Base-by-base conservation (phyloP, 2,113 vertebrate genomes). In the Pterocles burchelli region DNA sequence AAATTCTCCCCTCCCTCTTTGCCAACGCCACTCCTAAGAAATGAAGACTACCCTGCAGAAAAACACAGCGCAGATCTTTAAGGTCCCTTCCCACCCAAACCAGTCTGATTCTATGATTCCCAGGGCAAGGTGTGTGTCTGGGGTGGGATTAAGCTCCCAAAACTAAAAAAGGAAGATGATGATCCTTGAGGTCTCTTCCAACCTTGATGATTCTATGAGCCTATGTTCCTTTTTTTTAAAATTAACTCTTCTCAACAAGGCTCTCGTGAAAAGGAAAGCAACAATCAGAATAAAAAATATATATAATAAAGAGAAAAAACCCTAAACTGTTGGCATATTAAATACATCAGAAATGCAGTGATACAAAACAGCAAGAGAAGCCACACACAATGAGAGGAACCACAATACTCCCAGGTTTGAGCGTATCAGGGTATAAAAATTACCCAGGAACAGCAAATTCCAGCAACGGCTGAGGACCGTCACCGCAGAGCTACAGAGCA, bases 401-500 rank as follows among this genome's bases (percentile, higher is more conserved):
- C 68, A 18, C 45, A 29, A 21, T 2, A 21, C 45, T 36, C 61
- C 15, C 14, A 41, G n/a, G n/a, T 58, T 58, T 29, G 61, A 52
- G 54, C 1, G 1, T 6, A 29, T 5, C 24, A 11, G 29, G 41
- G 33, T 41, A 21, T 29, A 61, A 38, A 38, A 45, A 46, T 29
- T 2, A 55, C 48, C n/a, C 8, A 43, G 20, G 51, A 80, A 14
- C 41, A 61, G 52, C 52, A 43, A 45, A 72, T 49, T 41, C 28
- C 28, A 61, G 45, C 38, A 31, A 17, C 0, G 10, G 58, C 38
- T 1, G 2, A 72, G 71, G 34, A 48, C 16, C 2, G 2, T 24
- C 24, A 14, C 29, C 9, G 43, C 17, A 3, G 52, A 46, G 83
- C 33, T 41, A 25, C 24, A 14, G 68, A 85, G 63, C 74, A 38